Conservation (phyloP, 2,888 invertebrate species). For the Timema cristinae region DNA sequence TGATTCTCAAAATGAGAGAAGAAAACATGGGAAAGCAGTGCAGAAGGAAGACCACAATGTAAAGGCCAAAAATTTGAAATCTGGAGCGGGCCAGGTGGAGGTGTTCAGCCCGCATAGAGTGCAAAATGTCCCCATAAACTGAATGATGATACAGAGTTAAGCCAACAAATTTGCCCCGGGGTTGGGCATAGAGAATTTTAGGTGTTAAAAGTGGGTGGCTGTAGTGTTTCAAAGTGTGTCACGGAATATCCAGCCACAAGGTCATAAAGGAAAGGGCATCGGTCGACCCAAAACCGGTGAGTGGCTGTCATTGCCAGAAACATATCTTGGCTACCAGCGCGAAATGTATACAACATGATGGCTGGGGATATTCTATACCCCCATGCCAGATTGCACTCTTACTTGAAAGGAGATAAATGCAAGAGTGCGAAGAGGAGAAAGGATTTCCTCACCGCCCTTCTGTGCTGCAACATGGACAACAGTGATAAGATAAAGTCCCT, state of each 20-base stretch:
- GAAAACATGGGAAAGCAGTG: neutral
- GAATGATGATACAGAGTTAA: neutral
- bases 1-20: slow-evolving; percentile 2
- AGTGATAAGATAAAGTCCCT: too few relatives aligned
- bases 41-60: neutral
- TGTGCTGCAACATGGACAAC: neutral
- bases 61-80: neutral
- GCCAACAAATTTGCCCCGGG: neutral
- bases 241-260: slow-evolving; percentile 8
- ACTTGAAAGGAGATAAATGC: neutral
- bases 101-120: neutral
- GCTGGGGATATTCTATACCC: neutral
- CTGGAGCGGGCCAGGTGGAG: neutral
- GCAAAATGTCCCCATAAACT: neutral
- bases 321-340: neutral
- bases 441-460: neutral
- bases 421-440: neutral
- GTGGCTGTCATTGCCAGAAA: too few relatives aligned
- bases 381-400: neutral
- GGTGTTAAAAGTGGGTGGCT: neutral
- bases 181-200: neutral
- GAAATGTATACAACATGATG: neutral
- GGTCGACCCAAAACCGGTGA: neutral
- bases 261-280: neutral
- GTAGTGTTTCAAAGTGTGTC: neutral